phyloP scores from a whole-genome alignment of 2,797 vertebrate genomes.

The Chelonia mydas region DNA sequence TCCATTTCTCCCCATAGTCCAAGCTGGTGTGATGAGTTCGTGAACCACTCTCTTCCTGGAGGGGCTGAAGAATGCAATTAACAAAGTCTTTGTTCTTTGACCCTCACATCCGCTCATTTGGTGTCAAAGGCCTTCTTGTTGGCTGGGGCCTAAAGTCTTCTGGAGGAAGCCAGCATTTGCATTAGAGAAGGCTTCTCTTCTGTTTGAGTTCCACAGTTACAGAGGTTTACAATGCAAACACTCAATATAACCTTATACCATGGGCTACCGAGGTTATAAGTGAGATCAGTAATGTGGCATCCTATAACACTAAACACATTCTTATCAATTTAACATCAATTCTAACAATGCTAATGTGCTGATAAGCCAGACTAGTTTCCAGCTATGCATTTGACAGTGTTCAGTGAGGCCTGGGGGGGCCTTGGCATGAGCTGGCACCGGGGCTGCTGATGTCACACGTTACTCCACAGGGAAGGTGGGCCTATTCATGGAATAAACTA shows the following conservation, averaged over 20 bases:
- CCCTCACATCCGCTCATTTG: neutral
- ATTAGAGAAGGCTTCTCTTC: neutral
- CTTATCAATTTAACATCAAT: neutral
- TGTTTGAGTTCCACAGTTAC: neutral
- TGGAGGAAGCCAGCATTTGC: neutral
- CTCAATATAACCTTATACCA: neutral
- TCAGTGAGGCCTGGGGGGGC: neutral
- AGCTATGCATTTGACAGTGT: neutral
- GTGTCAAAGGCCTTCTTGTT: neutral
- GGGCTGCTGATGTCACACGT: neutral
- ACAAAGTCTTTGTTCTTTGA: neutral
- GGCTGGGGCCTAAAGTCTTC: neutral
- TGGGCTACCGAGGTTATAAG: neutral
- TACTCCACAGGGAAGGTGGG: neutral
- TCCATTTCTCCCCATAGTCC: neutral
- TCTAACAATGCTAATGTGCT: no score
- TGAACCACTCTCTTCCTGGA: neutral
- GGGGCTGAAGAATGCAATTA: neutral
- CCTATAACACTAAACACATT: neutral
- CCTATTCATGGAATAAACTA: neutral
- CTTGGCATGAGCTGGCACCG: neutral
- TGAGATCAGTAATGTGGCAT: neutral
- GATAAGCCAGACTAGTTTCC: neutral
- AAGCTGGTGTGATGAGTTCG: neutral
- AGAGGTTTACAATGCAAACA: neutral